These are phyloP conservation scores for Philereme vetulata DNA, from an alignment of 2,888 invertebrate genomes.

Conservation along the genomic window DNA sequence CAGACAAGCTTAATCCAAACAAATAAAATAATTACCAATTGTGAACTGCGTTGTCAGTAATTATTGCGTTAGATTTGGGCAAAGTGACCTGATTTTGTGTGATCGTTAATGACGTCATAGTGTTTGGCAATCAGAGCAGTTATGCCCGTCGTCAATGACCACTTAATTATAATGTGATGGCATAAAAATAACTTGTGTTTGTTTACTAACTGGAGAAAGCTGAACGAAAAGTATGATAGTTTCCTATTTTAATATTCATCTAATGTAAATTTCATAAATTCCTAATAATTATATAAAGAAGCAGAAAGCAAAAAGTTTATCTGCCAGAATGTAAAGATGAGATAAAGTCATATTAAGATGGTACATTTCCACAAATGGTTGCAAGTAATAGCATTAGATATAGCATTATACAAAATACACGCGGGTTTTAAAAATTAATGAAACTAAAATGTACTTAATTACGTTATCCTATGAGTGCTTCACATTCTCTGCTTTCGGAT, in stretches of 20 bases:
- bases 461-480: too few relatives aligned
- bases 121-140: slow-evolving; percentile 24
- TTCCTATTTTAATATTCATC: not conserved
- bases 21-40: slow-evolving; percentile 14
- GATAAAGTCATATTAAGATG: too few relatives aligned
- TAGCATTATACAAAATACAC: too few relatives aligned
- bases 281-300: too few relatives aligned
- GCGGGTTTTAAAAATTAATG: too few relatives aligned
- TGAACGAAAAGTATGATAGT: not conserved
- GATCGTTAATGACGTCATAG: slow-evolving; percentile 29
- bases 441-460: too few relatives aligned
- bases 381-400: too few relatives aligned
- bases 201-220: not conserved
- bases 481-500: too few relatives aligned
- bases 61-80: slow-evolving; percentile 12
- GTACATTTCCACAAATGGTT: too few relatives aligned
- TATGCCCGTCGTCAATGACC: slow-evolving; percentile 13
- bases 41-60: not conserved
- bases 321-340: too few relatives aligned
- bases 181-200: slow-evolving; percentile 13
- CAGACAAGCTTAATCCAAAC: slow-evolving; percentile 20
- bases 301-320: too few relatives aligned
- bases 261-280: too few relatives aligned
- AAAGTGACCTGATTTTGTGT: slow-evolving; percentile 26
- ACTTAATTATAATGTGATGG: slow-evolving; percentile 17